Evolutionary conservation across 2,888 invertebrate species (phyloP).

Genomic region (Xestia ashworthii): DNA sequence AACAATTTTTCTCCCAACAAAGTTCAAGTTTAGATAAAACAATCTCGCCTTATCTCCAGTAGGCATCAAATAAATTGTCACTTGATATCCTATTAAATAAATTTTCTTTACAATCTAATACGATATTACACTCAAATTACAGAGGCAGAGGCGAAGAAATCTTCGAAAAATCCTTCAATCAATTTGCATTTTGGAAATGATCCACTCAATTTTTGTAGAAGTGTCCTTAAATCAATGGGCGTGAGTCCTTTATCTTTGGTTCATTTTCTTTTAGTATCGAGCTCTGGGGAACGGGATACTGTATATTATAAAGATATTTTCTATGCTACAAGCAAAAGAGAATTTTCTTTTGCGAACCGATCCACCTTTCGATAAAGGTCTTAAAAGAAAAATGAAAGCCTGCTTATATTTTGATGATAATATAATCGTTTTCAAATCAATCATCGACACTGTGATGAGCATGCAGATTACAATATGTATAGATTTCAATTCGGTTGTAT

Average conservation of each 20-base stretch:
- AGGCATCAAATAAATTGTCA: slow-evolving; percentile 20
- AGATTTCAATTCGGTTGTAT: neutral
- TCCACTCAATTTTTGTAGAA: slow-evolving; percentile 61
- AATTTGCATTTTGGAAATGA: slow-evolving; percentile 52
- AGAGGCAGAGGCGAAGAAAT: slow-evolving; percentile 13
- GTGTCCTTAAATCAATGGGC: slow-evolving; percentile 70
- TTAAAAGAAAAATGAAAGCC: slow-evolving; percentile 54
- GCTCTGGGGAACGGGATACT: slow-evolving; percentile 77
- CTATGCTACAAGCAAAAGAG: slow-evolving; percentile 65
- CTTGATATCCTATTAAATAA: slow-evolving; percentile 5
- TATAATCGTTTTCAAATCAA: slow-evolving; percentile 8
- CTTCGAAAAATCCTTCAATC: slow-evolving; percentile 30
- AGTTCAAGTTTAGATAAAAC: slow-evolving; percentile 14
- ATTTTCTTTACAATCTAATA: slow-evolving; percentile 20
- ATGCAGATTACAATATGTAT: neutral
- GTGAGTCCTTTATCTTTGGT: slow-evolving; percentile 77
- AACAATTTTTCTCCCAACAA: neutral
- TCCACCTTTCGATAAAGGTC: slow-evolving; percentile 77
- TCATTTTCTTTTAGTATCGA: slow-evolving; percentile 78
- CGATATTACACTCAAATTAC: slow-evolving; percentile 19
- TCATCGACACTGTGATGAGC: neutral
- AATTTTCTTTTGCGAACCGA: slow-evolving; percentile 73
- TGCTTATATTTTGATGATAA: neutral
- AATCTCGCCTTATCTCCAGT: slow-evolving; percentile 6
- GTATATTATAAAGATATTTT: slow-evolving; percentile 77